Conservation (phyloP, 1,140 invertebrate species). For the Drosophila funebris region DNA sequence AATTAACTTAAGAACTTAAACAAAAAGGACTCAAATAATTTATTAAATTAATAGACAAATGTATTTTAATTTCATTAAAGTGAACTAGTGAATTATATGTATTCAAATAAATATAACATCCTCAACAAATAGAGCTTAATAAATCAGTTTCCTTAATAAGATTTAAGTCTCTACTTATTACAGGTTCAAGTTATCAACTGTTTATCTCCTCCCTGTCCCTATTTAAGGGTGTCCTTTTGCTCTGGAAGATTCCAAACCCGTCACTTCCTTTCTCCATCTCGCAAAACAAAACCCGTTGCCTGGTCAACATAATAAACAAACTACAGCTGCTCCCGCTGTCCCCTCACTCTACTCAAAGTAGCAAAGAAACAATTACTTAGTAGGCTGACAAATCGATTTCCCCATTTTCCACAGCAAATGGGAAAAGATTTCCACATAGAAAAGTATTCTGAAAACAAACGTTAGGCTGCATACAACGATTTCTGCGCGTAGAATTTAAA, state of each 20-base stretch:
- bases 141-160: too few relatives aligned
- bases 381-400: slow-evolving; percentile 35
- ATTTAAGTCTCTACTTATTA: too few relatives aligned
- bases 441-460: slow-evolving; percentile 17
- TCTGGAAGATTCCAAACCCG: background rate
- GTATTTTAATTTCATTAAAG: too few relatives aligned
- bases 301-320: slow-evolving; percentile 47
- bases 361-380: slow-evolving; percentile 30
- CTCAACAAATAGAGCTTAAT: too few relatives aligned
- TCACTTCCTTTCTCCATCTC: background rate
- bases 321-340: slow-evolving; percentile 14
- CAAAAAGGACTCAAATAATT: too few relatives aligned
- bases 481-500: background rate
- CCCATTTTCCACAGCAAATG: background rate
- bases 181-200: too few relatives aligned
- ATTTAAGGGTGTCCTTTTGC: background rate
- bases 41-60: too few relatives aligned
- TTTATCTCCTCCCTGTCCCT: background rate
- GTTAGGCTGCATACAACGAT: slow-evolving; percentile 17
- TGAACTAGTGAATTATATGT: too few relatives aligned
- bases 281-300: slow-evolving; percentile 22
- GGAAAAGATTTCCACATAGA: background rate
- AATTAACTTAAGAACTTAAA: background rate
- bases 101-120: too few relatives aligned
- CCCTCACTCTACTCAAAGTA: background rate